Base-by-base conservation (phyloP, 2,113 vertebrate genomes). In the Notarius lentiginosus region DNA sequence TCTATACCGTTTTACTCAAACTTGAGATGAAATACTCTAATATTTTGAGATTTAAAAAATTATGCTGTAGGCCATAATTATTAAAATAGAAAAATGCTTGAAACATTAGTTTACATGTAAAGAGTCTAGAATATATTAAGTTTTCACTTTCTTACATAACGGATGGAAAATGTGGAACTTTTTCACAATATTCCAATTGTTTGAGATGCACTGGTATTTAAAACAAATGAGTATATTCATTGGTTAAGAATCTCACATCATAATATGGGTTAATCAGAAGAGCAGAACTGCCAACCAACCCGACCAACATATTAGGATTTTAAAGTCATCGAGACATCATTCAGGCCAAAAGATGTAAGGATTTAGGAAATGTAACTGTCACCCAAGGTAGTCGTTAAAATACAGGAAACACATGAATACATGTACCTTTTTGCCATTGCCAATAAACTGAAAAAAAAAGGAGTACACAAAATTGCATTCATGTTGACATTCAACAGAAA, bases 381-480 rank as follows among this genome's bases (percentile, higher is more conserved):
- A 86, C 73, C 89, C 84, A 86, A 84, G 68, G 68, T 49, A 80
- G 56, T 80, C 34, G 20, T 63, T 70, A 82, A 60, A 34, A 89
- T 65, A 66, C n/a, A n/a, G 12, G 6, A n/a, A 82, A 66, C n/a
- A 73, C 75, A 77, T 58, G 55, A 85, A 27, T 68, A 61, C 68
- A 77, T 65, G 51, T 88, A 90, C 89, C 86, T 90, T 63, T 81
- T 63, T 75, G 73, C 63, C 65, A 51, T 11, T 86, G 89, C 72
- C 65, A 84, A 75, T n/a, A 90, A 15, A 86, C 87, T 90, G 86
- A 75, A 90, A 87, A 86, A 79, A 73, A 90, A 87, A 86, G 75
- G 70, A 89, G 53, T 83, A 87, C 84, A 87, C 56, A 80, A 85
- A 88, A 75, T 15, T 86, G 77, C 82, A 56, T 75, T 76, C 56